Percentiles rank a stretch among this genome's conserved stretches.
Evolutionary conservation across 2,888 invertebrate species (phyloP).

Genomic region (Phania funesta): DNA sequence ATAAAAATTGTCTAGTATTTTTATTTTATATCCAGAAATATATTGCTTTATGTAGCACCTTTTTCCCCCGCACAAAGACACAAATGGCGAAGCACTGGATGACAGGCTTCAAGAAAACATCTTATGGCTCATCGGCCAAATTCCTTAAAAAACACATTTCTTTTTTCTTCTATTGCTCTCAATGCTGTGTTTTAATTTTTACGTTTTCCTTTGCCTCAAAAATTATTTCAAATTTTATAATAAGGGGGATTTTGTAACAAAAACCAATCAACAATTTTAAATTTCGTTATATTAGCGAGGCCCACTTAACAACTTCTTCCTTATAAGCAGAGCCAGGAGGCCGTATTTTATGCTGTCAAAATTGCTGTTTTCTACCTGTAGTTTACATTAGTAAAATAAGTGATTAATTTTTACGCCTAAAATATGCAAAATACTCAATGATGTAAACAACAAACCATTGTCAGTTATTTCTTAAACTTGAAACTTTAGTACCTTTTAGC

Average conservation of each 20-base stretch:
- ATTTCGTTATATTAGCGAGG: constrained; percentile 79
- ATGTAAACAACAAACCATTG: constrained; percentile 70
- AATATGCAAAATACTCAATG: constrained; percentile 79
- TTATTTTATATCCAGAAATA: constrained; percentile 26
- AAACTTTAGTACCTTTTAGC: constrained; percentile 32
- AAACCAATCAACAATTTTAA: constrained; percentile 73
- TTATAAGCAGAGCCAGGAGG: not conserved
- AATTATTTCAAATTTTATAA: not conserved
- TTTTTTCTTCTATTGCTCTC: constrained; percentile 21
- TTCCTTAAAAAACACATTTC: constrained; percentile 74
- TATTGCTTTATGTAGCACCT: constrained; percentile 22
- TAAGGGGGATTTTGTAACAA: not conserved
- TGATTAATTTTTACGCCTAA: constrained; percentile 79
- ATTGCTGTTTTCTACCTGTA: constrained; percentile 25
- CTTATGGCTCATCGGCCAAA: constrained; percentile 77
- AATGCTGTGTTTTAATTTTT: not conserved
- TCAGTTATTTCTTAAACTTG: constrained; percentile 20
- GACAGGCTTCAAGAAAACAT: constrained; percentile 55
- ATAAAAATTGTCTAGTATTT: constrained; percentile 39
- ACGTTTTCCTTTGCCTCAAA: not conserved
- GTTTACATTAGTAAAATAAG: constrained; percentile 76
- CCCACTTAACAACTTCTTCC: constrained; percentile 77
- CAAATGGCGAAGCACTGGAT: constrained; percentile 10
- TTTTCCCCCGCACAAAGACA: not conserved
- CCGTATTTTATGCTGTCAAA: not conserved